Evolutionary conservation across 2,113 vertebrate species (phyloP), one percentile per base, ranked within the genome.

Genomic region (Oryzias woworae): DNA sequence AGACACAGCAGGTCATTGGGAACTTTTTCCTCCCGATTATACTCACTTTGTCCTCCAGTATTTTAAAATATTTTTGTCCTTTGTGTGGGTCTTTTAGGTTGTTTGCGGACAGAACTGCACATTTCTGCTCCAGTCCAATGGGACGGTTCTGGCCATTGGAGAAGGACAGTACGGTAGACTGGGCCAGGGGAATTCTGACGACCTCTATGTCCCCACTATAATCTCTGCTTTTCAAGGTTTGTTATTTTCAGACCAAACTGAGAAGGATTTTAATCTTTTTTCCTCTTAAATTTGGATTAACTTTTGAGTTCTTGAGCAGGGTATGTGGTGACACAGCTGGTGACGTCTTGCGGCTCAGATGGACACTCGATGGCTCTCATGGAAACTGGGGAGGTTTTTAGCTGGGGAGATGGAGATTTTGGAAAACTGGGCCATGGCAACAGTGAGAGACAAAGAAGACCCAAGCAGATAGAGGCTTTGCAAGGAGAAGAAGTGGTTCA

Each of bases 391-490:
- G 93, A 94, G 82, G 93, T 93, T 26, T 94, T 93, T 85, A 94
- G 92, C 66, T 94, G 93, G 93, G 93, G 93, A n/a, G 93, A 94
- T 4, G 93, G 93, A 20, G 93, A 94, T 73, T 94, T 93, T 28
- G 93, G 93, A 53, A 94, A 94, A 67, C 90, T 94, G 49, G 93
- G 93, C 13, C 93, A 94, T 0, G 92, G 93, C 49, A 94, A 93
- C 86, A 94, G 85, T 15, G 93, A 94, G 81, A 87, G 92, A 26
- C 93, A 94, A 78, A 85, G 93, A 28, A 83, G 91, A 80, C 93
- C 93, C 53, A 92, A 92, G 80, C 93, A 92, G 71, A 91, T 94
- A 2, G 92, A 93, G 73, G 88, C 90, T 13, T 82, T 94, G 57
- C 93, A 93, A 62, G 92, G 93, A 65, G 92, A 94, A 56, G 92